phyloP scores from a whole-genome alignment of 2,113 vertebrate species.

The Burhinus oedicnemus region DNA sequence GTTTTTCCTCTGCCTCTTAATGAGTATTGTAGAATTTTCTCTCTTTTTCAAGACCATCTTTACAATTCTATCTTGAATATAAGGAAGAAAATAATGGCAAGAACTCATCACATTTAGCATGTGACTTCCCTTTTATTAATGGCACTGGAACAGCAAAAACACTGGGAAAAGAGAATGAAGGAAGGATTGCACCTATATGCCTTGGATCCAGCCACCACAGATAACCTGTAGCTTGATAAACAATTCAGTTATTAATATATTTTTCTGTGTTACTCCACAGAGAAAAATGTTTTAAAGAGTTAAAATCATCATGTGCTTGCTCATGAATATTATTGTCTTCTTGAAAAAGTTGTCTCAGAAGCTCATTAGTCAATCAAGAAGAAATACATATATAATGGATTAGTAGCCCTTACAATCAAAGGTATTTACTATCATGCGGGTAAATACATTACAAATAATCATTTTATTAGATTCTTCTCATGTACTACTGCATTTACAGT shows the following conservation, averaged over 20 bases:
- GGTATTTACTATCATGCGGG: background rate
- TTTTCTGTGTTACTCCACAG: background rate
- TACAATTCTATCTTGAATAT: background rate
- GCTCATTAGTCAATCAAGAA: background rate
- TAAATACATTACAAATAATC: background rate
- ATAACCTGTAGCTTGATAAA: background rate
- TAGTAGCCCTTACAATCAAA: background rate
- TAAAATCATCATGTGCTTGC: background rate
- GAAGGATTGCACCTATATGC: accelerated
- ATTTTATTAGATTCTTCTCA: background rate
- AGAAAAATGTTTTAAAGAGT: background rate
- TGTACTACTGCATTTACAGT: background rate
- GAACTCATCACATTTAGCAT: background rate
- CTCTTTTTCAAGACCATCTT: background rate
- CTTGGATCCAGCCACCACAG: background rate
- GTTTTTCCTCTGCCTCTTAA: background rate
- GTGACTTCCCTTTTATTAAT: background rate
- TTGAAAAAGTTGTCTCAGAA: background rate
- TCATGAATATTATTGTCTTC: background rate
- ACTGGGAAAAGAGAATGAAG: background rate
- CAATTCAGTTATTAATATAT: background rate
- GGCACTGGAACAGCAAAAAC: background rate
- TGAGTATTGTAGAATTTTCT: background rate
- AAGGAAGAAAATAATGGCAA: background rate
- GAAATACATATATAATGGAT: background rate